Evolutionary conservation across 1,140 invertebrate species (phyloP).

Genomic region (Lucilia cuprina): DNA sequence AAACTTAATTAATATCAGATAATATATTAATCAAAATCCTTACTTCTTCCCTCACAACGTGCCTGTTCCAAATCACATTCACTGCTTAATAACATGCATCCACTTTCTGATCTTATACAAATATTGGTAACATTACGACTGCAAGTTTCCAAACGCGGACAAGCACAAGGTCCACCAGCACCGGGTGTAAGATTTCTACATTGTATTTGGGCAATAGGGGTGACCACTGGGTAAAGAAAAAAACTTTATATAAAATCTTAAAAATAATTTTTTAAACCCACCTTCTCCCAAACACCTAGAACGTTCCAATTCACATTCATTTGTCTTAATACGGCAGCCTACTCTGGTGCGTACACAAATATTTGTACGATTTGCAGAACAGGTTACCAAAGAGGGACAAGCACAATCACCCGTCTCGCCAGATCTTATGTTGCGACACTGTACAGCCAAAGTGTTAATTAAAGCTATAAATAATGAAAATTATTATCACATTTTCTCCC

Average conservation of each 20-base stretch:
- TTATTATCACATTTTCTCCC: no score
- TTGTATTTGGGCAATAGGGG: not conserved
- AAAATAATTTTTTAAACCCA: not conserved
- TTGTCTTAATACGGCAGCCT: not conserved
- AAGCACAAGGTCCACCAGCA: not conserved
- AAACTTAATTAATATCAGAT: not conserved
- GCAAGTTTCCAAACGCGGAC: not conserved
- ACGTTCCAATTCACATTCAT: not conserved
- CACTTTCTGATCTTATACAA: not conserved
- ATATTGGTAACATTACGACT: not conserved
- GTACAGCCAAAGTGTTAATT: not conserved
- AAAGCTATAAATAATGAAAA: not conserved
- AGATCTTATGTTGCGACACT: not conserved
- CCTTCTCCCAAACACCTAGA: conserved; percentile 9
- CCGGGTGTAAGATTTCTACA: not conserved
- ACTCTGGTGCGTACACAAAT: not conserved
- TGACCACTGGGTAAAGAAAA: not conserved
- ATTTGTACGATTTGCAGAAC: not conserved
- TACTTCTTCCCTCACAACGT: not conserved
- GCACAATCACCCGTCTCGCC: not conserved
- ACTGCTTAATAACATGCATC: not conserved
- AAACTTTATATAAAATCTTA: not conserved
- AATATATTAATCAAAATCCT: not conserved
- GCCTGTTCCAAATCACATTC: conserved; percentile 20
- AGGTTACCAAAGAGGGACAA: not conserved